Evolutionary conservation across 2,797 vertebrate species (phyloP).

Genomic region (Emys orbicularis): DNA sequence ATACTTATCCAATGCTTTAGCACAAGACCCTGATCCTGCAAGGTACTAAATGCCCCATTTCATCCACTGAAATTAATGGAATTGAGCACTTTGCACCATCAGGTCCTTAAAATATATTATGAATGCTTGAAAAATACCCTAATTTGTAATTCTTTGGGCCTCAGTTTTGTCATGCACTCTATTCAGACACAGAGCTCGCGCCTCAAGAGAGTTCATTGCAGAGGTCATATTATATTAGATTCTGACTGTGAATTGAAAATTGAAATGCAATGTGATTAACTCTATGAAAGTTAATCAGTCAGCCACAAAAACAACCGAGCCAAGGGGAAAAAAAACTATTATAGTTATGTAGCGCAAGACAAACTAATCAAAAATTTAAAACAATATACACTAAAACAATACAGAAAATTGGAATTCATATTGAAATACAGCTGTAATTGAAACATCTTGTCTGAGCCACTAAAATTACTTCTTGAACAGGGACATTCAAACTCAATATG

Average conservation of each 20-base stretch:
- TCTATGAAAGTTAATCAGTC: slow-evolving; percentile 36
- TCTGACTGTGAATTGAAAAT: slow-evolving; percentile 39
- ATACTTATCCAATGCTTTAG: too few species aligned
- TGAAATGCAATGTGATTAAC: slow-evolving; percentile 58
- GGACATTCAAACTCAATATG: background rate
- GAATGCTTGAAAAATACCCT: too few species aligned
- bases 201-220: too few species aligned
- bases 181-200: too few species aligned
- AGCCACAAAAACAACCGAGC: background rate
- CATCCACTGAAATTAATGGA: too few species aligned
- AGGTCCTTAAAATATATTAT: too few species aligned
- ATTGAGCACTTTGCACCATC: too few species aligned
- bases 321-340: background rate
- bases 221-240: slow-evolving; percentile 45
- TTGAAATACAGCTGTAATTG: background rate
- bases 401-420: slow-evolving; percentile 8
- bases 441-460: background rate
- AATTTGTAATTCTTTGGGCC: too few species aligned
- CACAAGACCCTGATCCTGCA: too few species aligned
- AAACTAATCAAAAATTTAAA: background rate
- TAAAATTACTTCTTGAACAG: background rate
- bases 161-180: too few species aligned
- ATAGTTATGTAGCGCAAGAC: slow-evolving; percentile 8
- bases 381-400: background rate
- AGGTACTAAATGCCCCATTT: too few species aligned